A percentile compares a stretch with the other conserved stretches of the same genome.
Conservation (phyloP, 2,113 vertebrate species). For the Chaenocephalus aceratus region DNA sequence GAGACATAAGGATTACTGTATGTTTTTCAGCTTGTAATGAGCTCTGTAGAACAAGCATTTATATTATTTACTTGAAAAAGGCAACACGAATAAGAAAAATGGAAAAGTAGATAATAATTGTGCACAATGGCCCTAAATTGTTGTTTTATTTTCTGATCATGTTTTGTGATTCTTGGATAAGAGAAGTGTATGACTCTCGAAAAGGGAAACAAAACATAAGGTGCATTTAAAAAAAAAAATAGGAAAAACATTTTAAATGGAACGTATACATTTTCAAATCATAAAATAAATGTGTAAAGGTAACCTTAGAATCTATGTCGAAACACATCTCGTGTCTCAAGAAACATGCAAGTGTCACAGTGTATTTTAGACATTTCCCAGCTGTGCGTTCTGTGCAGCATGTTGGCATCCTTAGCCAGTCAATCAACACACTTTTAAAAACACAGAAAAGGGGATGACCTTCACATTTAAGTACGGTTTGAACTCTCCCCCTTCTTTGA, state of each 20-base stretch:
- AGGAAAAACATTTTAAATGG: background rate
- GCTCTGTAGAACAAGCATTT: background rate
- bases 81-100: no score
- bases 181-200: background rate
- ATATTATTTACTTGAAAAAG: background rate
- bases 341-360: background rate
- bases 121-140: background rate
- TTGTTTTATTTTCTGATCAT: background rate
- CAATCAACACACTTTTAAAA: conserved; percentile 13
- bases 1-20: conserved; percentile 25
- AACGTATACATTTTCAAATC: background rate
- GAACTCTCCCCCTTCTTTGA: conserved; percentile 1
- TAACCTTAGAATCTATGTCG: background rate
- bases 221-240: background rate
- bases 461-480: background rate
- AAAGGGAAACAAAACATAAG: background rate
- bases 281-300: background rate
- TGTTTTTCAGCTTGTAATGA: background rate
- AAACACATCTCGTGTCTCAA: background rate
- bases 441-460: background rate
- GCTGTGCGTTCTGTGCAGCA: background rate
- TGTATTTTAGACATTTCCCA: background rate
- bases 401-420: conserved; percentile 7
- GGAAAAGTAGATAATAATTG: background rate
- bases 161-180: background rate